These are phyloP conservation scores for Scelioninae gen. 1 DNA, from an alignment of 2,888 invertebrate genomes.

Conservation along the genomic window DNA sequence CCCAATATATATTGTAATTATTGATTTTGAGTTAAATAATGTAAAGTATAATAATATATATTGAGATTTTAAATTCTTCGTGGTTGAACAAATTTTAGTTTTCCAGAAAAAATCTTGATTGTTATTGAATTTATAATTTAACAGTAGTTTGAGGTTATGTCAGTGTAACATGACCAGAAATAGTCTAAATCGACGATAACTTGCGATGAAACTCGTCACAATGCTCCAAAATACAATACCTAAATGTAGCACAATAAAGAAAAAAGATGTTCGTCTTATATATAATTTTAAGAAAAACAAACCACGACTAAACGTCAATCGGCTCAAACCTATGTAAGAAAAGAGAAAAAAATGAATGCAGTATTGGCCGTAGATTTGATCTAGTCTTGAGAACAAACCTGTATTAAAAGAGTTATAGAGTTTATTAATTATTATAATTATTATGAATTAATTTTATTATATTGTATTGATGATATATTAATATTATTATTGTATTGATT, in stretches of 20 bases:
- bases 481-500: conserved; percentile 47
- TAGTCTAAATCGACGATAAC: conserved; percentile 18
- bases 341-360: conserved; percentile 67
- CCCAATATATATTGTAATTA: too few relatives aligned
- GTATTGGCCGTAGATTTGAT: conserved; percentile 75
- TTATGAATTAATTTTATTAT: conserved; percentile 42
- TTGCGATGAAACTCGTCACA: conserved; percentile 55
- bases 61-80: neutral
- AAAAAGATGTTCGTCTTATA: conserved; percentile 37
- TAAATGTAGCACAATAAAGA: conserved; percentile 57
- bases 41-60: neutral
- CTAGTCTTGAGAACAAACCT: conserved; percentile 83
- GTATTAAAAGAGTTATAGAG: conserved; percentile 81
- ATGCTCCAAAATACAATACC: conserved; percentile 48
- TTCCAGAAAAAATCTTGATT: too few relatives aligned
- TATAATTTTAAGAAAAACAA: conserved; percentile 37
- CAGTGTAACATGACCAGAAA: too few relatives aligned
- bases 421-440: conserved; percentile 78
- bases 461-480: conserved; percentile 56
- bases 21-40: too few relatives aligned
- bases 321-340: conserved; percentile 59
- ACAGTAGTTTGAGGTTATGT: too few relatives aligned
- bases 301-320: conserved; percentile 56
- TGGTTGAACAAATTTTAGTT: too few relatives aligned
- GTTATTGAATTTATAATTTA: neutral